Percentiles rank a stretch among this genome's conserved stretches.
Evolutionary conservation across 2,113 vertebrate genomes (phyloP).

Genomic region (Dermatemys mawii): DNA sequence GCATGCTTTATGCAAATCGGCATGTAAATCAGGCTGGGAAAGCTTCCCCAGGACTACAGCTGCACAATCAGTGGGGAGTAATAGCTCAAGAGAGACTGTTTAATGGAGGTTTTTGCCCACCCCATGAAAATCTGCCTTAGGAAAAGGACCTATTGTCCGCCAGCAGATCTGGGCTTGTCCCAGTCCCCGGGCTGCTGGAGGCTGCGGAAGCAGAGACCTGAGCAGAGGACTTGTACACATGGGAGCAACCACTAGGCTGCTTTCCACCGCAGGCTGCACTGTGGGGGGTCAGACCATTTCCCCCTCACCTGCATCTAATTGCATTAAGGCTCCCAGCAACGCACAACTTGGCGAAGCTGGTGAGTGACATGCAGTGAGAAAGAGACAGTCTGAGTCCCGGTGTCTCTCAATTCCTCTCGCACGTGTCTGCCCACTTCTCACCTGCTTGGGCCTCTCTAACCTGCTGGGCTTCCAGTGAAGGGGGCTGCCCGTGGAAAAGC

Average conservation of each 20-base stretch:
- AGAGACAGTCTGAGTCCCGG: not conserved
- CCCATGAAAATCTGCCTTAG: not conserved
- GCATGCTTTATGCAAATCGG: not conserved
- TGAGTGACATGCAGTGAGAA: not conserved
- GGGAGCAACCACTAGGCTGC: not conserved
- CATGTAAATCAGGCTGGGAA: not conserved
- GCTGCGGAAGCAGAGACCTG: not conserved
- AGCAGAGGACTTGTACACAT: no score
- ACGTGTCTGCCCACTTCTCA: not conserved
- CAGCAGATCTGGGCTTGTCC: not conserved
- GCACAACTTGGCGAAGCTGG: not conserved
- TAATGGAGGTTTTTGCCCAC: no score
- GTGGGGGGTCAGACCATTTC: not conserved
- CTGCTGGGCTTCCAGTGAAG: not conserved
- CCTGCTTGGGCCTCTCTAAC: not conserved
- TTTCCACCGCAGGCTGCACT: not conserved
- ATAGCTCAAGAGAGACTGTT: not conserved
- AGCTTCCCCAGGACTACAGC: not conserved
- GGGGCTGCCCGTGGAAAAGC: not conserved
- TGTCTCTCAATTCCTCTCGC: not conserved
- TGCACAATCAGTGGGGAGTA: not conserved
- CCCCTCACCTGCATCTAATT: not conserved
- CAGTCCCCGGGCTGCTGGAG: not conserved
- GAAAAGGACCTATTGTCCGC: fast-evolving
- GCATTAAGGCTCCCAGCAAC: not conserved